Conservation (phyloP, 2,113 vertebrate genomes). For the Nansenia antarctica region DNA sequence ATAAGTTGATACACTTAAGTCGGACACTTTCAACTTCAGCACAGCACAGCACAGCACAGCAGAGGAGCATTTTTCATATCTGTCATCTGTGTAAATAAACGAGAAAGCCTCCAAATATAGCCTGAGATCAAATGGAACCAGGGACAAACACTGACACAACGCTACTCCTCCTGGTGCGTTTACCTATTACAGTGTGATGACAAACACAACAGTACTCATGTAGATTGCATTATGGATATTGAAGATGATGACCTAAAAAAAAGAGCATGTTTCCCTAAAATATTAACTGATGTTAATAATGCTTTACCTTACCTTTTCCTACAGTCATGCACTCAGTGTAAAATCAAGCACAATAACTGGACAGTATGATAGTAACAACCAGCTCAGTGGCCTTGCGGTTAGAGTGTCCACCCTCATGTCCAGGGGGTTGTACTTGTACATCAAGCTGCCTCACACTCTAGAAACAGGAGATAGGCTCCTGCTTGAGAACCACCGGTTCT, state of each 20-base stretch:
- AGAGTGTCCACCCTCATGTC: no score
- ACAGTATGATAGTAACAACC: neutral
- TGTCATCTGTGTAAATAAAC: constrained; percentile 46
- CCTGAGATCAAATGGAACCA: constrained; percentile 13
- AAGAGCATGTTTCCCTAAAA: neutral
- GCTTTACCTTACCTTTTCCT: neutral
- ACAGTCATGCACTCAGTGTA: neutral
- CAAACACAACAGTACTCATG: constrained; percentile 13
- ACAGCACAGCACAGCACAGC: neutral
- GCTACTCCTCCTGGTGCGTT: constrained; percentile 8
- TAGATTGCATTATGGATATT: constrained; percentile 28
- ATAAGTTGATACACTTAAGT: constrained; percentile 31
- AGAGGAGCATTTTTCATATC: constrained; percentile 37
- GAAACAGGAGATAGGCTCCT: no score
- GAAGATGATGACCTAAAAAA: constrained; percentile 51
- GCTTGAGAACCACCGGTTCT: no score
- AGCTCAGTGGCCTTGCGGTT: no score
- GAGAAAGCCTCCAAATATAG: constrained; percentile 48
- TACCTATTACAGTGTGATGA: constrained; percentile 25
- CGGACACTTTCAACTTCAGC: constrained; percentile 11
- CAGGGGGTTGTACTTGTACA: no score
- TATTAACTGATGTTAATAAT: neutral
- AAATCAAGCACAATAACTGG: neutral
- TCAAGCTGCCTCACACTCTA: no score
- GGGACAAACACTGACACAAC: constrained; percentile 24